Conservation (phyloP, 2,888 invertebrate genomes). For the Molorchus minor region DNA sequence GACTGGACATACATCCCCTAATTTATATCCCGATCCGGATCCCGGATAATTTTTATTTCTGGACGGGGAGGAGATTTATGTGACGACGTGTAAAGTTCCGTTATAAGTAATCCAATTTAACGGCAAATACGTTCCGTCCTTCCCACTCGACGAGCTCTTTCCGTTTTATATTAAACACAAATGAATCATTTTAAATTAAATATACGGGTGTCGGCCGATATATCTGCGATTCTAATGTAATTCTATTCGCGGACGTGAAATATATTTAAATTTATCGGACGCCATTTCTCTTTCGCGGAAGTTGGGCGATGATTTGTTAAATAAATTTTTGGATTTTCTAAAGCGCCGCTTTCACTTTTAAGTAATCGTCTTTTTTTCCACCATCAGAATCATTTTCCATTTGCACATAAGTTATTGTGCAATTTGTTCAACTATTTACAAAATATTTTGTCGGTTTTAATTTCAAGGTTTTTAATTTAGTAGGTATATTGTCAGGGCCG, state of each 20-base stretch:
- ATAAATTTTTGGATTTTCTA: too few relatives aligned
- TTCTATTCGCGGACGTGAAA: constrained; percentile 6
- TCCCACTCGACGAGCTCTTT: background rate
- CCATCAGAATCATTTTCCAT: background rate
- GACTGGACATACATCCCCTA: constrained; percentile 5
- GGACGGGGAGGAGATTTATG: constrained; percentile 12
- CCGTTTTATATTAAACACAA: constrained; percentile 21
- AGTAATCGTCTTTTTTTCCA: background rate
- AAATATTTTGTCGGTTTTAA: too few relatives aligned
- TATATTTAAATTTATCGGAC: constrained; percentile 16
- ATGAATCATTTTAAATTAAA: constrained; percentile 20
- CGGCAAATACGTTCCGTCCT: constrained; percentile 12
- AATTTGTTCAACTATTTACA: too few relatives aligned
- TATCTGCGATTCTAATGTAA: constrained; percentile 11
- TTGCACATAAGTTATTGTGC: too few relatives aligned
- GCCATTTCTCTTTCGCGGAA: constrained; percentile 5
- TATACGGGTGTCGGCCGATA: constrained; percentile 12
- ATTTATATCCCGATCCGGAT: constrained; percentile 7
- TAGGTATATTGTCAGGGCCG: too few relatives aligned
- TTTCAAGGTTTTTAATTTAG: too few relatives aligned
- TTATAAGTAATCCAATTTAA: constrained; percentile 19
- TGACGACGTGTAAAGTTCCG: constrained; percentile 18
- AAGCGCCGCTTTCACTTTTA: too few relatives aligned
- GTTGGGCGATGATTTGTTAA: constrained; percentile 9
- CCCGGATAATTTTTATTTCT: constrained; percentile 15